Percentiles rank a stretch among this genome's conserved stretches.
Evolutionary conservation across 2,113 vertebrate species (phyloP).

Genomic region (Chionodraco myersi): DNA sequence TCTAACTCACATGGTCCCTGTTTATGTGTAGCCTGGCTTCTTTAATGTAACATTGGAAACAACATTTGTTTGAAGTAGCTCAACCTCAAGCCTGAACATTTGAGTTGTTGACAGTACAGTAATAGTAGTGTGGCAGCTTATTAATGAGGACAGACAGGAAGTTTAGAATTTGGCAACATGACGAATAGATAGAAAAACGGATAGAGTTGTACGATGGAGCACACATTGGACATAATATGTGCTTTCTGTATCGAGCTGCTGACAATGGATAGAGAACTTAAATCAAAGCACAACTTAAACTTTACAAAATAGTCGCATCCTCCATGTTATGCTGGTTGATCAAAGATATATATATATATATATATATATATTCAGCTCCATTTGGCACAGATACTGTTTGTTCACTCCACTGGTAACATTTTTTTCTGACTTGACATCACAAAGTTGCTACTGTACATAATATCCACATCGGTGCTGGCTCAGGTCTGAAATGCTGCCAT

Average conservation of each 20-base stretch:
- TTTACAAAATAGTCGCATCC: slow-evolving; percentile 83
- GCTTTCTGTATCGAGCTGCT: slow-evolving; percentile 28
- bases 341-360: slow-evolving; percentile 34
- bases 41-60: slow-evolving; percentile 33
- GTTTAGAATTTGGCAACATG: slow-evolving; percentile 66
- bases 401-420: slow-evolving; percentile 61
- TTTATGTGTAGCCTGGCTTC: slow-evolving; percentile 30
- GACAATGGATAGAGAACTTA: slow-evolving; percentile 13
- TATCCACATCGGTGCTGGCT: slow-evolving; percentile 55
- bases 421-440: slow-evolving; percentile 50
- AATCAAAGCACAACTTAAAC: slow-evolving; percentile 35
- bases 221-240: slow-evolving; percentile 2
- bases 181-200: slow-evolving; percentile 20
- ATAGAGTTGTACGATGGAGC: slow-evolving; percentile 18
- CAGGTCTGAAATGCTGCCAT: slow-evolving; percentile 29
- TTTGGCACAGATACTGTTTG: slow-evolving; percentile 77
- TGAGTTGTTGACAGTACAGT: background rate
- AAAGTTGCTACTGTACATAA: slow-evolving; percentile 68
- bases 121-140: slow-evolving; percentile 29
- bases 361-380: slow-evolving; percentile 43
- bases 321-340: slow-evolving; percentile 63
- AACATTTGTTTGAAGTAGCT: slow-evolving; percentile 2
- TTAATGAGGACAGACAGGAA: slow-evolving; percentile 19
- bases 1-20: slow-evolving; percentile 59
- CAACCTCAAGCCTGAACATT: background rate